phyloP scores from a whole-genome alignment of 2,888 invertebrate genomes.

The Andrena bicolor region DNA sequence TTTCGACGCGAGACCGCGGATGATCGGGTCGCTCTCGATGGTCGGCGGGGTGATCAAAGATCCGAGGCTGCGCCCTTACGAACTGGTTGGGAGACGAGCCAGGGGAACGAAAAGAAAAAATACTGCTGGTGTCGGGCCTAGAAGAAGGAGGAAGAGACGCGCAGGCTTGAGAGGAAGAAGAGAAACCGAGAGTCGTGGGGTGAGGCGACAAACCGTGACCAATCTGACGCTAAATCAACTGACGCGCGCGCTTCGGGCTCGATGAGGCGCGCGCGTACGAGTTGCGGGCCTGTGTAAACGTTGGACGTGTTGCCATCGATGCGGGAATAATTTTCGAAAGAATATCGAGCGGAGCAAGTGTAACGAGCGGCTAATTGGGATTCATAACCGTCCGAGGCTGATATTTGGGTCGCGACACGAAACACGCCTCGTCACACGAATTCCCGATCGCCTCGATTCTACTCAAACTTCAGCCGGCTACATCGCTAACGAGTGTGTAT shows the following conservation, averaged over 20 bases:
- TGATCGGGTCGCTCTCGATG: conserved; percentile 78
- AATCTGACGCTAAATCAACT: conserved; percentile 83
- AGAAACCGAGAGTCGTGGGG: conserved; percentile 66
- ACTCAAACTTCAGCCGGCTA: conserved; percentile 14
- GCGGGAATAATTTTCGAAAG: conserved; percentile 19
- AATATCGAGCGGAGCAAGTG: background rate
- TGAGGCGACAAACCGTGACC: conserved; percentile 82
- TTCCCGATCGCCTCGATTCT: background rate
- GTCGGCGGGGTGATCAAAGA: conserved; percentile 82
- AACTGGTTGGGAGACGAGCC: conserved; percentile 41
- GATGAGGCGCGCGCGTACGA: conserved; percentile 54
- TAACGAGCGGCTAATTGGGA: conserved; percentile 8
- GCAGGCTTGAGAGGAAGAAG: conserved; percentile 40
- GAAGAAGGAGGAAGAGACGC: conserved; percentile 36
- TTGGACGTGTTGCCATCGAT: conserved; percentile 2
- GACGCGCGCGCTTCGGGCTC: conserved; percentile 76
- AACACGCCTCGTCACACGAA: background rate
- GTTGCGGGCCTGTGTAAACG: conserved; percentile 35
- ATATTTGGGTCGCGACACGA: background rate
- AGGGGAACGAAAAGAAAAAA: conserved; percentile 66
- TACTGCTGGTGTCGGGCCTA: conserved; percentile 64
- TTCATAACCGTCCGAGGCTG: background rate
- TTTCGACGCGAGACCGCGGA: conserved; percentile 74
- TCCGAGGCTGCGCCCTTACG: conserved; percentile 70
- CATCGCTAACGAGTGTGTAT: conserved; percentile 59